These are phyloP conservation scores for Smittia aterrima DNA, from an alignment of 2,888 invertebrate genomes.

Conservation along the genomic window DNA sequence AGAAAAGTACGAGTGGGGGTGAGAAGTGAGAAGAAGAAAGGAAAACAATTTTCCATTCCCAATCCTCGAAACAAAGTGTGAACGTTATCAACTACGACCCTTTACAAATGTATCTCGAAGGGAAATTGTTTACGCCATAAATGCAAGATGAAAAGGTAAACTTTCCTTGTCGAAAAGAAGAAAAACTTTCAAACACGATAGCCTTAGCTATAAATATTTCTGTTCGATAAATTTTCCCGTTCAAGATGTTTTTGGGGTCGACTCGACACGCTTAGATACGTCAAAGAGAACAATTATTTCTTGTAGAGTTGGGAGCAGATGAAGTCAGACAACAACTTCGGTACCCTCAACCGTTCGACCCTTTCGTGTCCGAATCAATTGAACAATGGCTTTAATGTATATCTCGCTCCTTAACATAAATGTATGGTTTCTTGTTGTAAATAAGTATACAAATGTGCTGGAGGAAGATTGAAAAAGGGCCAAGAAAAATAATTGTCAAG, in stretches of 20 bases:
- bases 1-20: not conserved
- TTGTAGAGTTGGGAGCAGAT: no score
- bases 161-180: not conserved
- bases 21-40: not conserved
- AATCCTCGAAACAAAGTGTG: constrained; percentile 30
- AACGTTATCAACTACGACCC: constrained; percentile 28
- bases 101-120: constrained; percentile 8
- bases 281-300: no score
- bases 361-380: constrained; percentile 3
- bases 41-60: constrained; percentile 14
- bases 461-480: not conserved
- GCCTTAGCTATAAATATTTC: constrained; percentile 5
- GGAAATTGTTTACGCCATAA: not conserved
- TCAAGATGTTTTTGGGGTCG: constrained; percentile 2
- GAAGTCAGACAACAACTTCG: no score
- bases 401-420: not conserved
- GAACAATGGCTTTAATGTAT: not conserved
- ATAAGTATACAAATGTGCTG: not conserved
- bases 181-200: not conserved
- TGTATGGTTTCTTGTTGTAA: not conserved
- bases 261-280: not conserved
- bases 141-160: constrained; percentile 5
- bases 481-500: constrained; percentile 34
- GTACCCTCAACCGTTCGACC: not conserved
- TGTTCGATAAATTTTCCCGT: not conserved